Base-by-base conservation (phyloP, 2,113 vertebrate species). In the Mixornis gularis region DNA sequence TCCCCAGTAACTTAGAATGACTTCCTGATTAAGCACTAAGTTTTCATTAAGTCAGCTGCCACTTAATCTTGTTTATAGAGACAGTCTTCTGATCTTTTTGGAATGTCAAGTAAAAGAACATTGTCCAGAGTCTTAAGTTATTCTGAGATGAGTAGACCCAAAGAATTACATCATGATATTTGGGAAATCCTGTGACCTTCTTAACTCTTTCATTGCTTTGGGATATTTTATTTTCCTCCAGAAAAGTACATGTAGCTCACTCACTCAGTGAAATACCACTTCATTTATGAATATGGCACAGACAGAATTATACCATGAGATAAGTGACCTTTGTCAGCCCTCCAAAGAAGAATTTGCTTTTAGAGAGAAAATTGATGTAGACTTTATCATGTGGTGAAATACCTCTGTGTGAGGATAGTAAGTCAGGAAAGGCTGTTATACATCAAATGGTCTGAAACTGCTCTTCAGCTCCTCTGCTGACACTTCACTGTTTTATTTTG, bases 171-270 rank as follows among this genome's bases (percentile, higher is more conserved):
- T 83, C 64, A 81, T 46, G 49, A 74, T 66, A 41, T 34, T 58
- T 64, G 25, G 17, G 21, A 79, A 81, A 92, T 87, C 53, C 49
- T 51, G 17, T 81, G 64, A 81, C 56, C 49, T 89, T 89, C 56
- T 95, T 94, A 95, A 93, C 86, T 89, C 72, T 71, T 93, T 71
- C 76, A 53, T 44, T 86, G 44, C 72, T 68, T 84, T 84, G 32
- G 40, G 36, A 84, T 48, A 78, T 83, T 85, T 94, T 55, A 52
- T 88, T 73, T 95, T 93, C 56, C 38, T 74, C 14, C 34, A 60
- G 68, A 43, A 85, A 78, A 78, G 36, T 71, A 55, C 25, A 48
- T 34, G 27, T 44, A 83, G 52, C 36, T 79, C 36, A 9, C 51
- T 91, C 46, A 49, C 44, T 70, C 27, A 78, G 26, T 89, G 56